Evolutionary conservation across 1,140 invertebrate genomes (phyloP), one percentile per base, ranked within the genome.

Genomic region (Delia radicum): DNA sequence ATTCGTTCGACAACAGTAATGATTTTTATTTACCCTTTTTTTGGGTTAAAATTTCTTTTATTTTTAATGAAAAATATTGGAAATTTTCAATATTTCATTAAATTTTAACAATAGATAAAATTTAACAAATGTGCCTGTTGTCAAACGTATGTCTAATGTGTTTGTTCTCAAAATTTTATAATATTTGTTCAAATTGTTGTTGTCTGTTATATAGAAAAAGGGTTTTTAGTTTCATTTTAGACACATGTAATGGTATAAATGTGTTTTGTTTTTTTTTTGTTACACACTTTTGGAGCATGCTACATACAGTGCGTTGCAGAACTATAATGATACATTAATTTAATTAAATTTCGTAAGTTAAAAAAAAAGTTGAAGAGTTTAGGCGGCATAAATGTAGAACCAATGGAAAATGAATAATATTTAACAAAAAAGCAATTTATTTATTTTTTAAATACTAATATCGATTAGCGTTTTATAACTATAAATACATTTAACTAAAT

Each of bases 271-370:
- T 29, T 27, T 29, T 18, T 29, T 26, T 29, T 65, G 27, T 24
- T 33, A 33, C 29, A 69, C 65, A 69, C 65, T 31, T 33, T 69
- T 69, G 65, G 65, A 69, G 65, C 65, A 29, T 65, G 62, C 62
- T 27, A 28, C 10, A 10, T 21, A 8, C 46, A n/a, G n/a, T n/a
- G n/a, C 15, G 8, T 18, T 6, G 46, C 12, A 55, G 5, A 33
- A 10, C 33, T 33, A 33, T 33, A 33, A 10, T 42, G 1, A 13
- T 15, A 10, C 37, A 10, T 42, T 42, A 15, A 10, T 33, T 33
- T 10, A 15, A 13, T 42, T n/a, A n/a, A n/a, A n/a, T n/a, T n/a
- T n/a, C n/a, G n/a, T n/a, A n/a, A n/a, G n/a, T n/a, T n/a, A n/a
- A n/a, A n/a, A n/a, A n/a, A n/a, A n/a, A n/a, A n/a, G n/a, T n/a